Base-by-base conservation (phyloP, 2,888 invertebrate species). In the Camptogramma bilineatum region DNA sequence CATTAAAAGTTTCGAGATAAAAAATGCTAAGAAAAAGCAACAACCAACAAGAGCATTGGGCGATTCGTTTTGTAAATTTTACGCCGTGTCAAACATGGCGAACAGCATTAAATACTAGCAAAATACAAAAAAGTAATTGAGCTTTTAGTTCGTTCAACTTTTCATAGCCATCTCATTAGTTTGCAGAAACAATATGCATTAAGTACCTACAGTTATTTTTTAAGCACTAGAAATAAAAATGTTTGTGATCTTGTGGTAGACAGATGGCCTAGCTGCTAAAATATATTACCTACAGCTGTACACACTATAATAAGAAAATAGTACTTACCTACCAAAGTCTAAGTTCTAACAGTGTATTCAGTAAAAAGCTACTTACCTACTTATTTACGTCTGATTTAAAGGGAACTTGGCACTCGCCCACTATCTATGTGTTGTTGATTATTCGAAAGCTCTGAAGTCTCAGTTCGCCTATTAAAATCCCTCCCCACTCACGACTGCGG, bases 41-140 rank as follows among this genome's bases (percentile, higher is more conserved):
- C 44, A 64, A 51, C 58, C 60, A 48, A 48, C 55, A 47, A 63
- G 72, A 71, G 72, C 74, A 76, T 76, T 77, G 72, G 50, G 61
- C 72, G 70, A 84, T 84, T 85, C 80, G 83, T 83, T 85, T 75
- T 77, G 74, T 77, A 74, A 77, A 86, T 85, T 86, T 84, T 78
- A 84, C 83, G 82, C 78, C 74, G 62, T 80, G 76, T 74, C 73
- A 75, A 81, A 75, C 73, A 72, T 78, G 50, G 71, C 72, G 74
- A 73, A 75, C 70, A 73, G 73, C 73, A 75, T 71, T 73, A 76
- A 75, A 76, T 70, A 73, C 74, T 67, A 70, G 67, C 67, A 65
- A 66, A 70, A 79, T 64, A 76, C 76, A 78, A 76, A 80, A 79
- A 80, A 76, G 65, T 78, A 79, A 79, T 77, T 76, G 76, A 75